Conservation (phyloP, 2,888 invertebrate species). For the Adelognathus sp. region DNA sequence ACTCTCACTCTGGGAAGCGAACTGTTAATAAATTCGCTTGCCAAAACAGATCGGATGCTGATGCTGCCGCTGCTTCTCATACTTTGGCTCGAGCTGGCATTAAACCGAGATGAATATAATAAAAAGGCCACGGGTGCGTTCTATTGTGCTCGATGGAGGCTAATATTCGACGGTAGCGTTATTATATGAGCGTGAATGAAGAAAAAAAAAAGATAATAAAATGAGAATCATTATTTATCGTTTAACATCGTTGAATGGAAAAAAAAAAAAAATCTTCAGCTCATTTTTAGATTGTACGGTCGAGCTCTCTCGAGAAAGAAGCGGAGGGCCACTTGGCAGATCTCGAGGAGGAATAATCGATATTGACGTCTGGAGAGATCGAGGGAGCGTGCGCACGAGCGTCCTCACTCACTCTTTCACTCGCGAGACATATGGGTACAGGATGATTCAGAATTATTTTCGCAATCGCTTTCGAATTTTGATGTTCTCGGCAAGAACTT, state of each 20-base stretch:
- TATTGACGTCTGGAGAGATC: constrained; percentile 42
- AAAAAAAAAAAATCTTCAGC: not conserved
- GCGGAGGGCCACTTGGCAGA: constrained; percentile 34
- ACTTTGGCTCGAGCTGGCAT: not conserved
- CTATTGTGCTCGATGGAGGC: constrained; percentile 1
- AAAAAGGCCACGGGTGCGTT: constrained; percentile 23
- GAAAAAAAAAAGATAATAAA: not conserved
- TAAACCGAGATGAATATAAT: constrained; percentile 27
- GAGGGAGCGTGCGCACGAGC: not conserved
- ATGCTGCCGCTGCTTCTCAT: too few species aligned
- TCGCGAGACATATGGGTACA: not conserved
- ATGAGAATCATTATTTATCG: constrained; percentile 26
- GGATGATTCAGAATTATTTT: too few species aligned
- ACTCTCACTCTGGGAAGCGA: constrained; percentile 6
- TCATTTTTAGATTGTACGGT: not conserved
- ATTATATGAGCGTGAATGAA: not conserved
- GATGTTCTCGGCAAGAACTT: too few species aligned
- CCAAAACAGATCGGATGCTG: constrained; percentile 16
- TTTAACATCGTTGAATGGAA: not conserved
- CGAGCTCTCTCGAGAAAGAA: not conserved
- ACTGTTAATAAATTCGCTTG: constrained; percentile 53
- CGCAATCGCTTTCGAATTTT: too few species aligned
- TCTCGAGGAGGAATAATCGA: constrained; percentile 52
- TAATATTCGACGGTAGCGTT: constrained; percentile 10
- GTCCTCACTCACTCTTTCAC: not conserved